Evolutionary conservation across 2,888 invertebrate species (phyloP).

Genomic region (Rhamphomyia laevipes): DNA sequence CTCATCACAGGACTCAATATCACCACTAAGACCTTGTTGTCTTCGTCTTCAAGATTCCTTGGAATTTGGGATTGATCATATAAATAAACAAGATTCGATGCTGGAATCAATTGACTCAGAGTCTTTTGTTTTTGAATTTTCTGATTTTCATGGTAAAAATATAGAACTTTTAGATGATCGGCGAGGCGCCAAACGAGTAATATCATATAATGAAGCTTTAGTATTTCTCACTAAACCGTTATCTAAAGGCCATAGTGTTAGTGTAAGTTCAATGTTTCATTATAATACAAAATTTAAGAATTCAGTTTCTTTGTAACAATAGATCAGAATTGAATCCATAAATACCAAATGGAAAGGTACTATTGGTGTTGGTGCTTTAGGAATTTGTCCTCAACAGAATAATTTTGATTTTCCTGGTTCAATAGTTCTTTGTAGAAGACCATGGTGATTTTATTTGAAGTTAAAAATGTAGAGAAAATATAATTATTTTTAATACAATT

Average conservation of each 20-base stretch:
- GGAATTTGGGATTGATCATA: constrained; percentile 46
- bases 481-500: neutral
- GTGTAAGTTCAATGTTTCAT: constrained; percentile 40
- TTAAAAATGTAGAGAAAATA: neutral
- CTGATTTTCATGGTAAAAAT: constrained; percentile 75
- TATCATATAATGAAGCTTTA: constrained; percentile 75
- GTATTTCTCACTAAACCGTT: constrained; percentile 57
- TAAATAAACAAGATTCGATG: constrained; percentile 39
- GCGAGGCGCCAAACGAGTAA: constrained; percentile 57
- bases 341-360: constrained; percentile 68
- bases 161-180: constrained; percentile 54
- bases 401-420: constrained; percentile 56
- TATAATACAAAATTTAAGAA: too few species aligned
- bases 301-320: too few species aligned
- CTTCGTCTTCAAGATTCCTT: constrained; percentile 47
- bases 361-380: constrained; percentile 65
- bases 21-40: constrained; percentile 38
- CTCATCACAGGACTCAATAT: constrained; percentile 44
- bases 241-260: constrained; percentile 53
- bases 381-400: constrained; percentile 54
- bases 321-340: constrained; percentile 63
- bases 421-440: constrained; percentile 64
- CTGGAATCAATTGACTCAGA: constrained; percentile 37
- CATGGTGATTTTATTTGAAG: constrained; percentile 33
- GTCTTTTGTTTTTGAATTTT: constrained; percentile 53